Evolutionary conservation across 2,797 vertebrate genomes (phyloP).

Genomic region (Halcyon leucocephala): DNA sequence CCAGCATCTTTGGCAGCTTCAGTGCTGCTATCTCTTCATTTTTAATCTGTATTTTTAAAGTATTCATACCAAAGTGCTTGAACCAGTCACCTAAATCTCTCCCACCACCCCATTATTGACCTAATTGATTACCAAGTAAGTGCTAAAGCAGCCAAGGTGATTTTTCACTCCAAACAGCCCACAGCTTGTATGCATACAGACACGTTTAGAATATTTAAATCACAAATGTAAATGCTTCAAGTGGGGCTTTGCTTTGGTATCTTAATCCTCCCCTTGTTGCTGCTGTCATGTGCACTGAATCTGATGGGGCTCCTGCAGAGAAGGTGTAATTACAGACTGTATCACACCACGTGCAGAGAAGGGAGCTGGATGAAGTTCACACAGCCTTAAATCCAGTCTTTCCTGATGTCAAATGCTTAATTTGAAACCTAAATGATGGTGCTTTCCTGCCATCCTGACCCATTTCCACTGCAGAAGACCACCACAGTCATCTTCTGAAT

Average conservation of each 20-base stretch:
- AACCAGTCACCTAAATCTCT: not conserved
- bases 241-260: not conserved
- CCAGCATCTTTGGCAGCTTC: not conserved
- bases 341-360: not conserved
- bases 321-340: not conserved
- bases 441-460: not conserved
- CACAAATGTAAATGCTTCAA: not conserved
- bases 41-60: not conserved
- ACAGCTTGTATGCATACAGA: not conserved
- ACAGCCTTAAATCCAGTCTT: not conserved
- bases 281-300: not conserved
- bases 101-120: not conserved
- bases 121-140: not conserved
- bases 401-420: accelerated
- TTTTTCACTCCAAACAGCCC: not conserved
- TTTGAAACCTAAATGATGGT: accelerated
- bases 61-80: not conserved
- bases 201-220: not conserved
- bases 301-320: not conserved
- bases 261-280: not conserved
- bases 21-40: not conserved
- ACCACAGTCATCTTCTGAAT: accelerated
- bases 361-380: not conserved
- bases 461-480: not conserved
- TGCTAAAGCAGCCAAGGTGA: not conserved